phyloP scores from a whole-genome alignment of 2,113 vertebrate genomes.

The Budorcas taxicolor region DNA sequence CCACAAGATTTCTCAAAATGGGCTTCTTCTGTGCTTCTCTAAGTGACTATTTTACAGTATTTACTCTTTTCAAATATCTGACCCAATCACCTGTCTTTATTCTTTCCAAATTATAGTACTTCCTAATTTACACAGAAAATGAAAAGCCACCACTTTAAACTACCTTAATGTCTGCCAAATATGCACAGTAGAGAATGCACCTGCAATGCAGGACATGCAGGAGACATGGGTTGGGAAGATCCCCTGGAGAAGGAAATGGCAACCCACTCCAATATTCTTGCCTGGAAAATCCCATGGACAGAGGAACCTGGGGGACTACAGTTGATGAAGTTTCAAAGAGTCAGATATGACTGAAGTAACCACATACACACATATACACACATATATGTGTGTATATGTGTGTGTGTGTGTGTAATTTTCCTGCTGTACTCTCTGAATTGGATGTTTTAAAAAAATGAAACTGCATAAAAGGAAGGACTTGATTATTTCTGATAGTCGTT shows the following conservation, averaged over 20 bases:
- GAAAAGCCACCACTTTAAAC: not conserved
- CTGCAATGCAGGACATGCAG: not conserved
- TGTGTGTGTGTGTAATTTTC: no score
- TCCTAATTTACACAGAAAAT: not conserved
- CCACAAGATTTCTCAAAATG: not conserved
- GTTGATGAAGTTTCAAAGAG: not conserved
- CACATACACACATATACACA: not conserved
- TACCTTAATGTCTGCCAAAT: not conserved
- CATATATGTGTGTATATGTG: accelerated
- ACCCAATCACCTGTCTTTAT: not conserved
- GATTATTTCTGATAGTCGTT: not conserved
- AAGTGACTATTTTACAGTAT: not conserved
- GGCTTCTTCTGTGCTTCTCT: not conserved
- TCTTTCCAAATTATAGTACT: not conserved
- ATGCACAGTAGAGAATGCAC: not conserved
- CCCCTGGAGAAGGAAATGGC: not conserved
- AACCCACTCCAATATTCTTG: not conserved
- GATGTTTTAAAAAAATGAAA: not conserved
- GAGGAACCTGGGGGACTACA: not conserved
- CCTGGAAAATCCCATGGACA: not conserved
- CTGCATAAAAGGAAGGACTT: not conserved
- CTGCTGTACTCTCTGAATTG: not conserved
- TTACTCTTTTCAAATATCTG: not conserved
- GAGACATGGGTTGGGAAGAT: not conserved
- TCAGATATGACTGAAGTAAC: not conserved